A percentile compares a stretch with the other conserved stretches of the same genome.
Evolutionary conservation across 2,797 vertebrate species (phyloP).

Genomic region (Chiroxiphia lanceolata): DNA sequence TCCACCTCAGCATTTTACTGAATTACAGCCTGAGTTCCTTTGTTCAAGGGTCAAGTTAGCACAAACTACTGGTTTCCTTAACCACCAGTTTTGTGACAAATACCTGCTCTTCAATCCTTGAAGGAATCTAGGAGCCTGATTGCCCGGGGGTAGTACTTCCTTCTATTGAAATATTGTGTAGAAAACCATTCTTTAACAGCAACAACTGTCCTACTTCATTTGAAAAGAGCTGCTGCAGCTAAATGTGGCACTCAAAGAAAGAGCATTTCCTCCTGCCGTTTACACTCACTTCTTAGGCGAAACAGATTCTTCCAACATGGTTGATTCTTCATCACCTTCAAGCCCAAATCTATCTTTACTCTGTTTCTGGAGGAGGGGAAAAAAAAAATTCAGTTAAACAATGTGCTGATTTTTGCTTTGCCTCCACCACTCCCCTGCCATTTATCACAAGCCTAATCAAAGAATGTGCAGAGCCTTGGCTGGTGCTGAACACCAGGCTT

Average conservation of each 20-base stretch:
- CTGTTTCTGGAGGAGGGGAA: slow-evolving; percentile 85
- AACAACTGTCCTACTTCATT: neutral
- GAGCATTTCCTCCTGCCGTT: neutral
- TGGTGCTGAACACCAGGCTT: neutral
- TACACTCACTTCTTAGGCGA: slow-evolving; percentile 93
- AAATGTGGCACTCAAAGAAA: neutral
- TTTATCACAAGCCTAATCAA: neutral
- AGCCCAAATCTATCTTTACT: slow-evolving; percentile 98
- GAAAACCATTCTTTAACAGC: neutral
- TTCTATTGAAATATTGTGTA: neutral
- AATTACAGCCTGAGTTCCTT: neutral
- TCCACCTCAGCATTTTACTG: neutral
- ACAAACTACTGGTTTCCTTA: neutral
- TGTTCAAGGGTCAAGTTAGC: neutral
- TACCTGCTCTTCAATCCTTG: neutral
- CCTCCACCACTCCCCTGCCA: neutral
- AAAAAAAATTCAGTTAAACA: neutral
- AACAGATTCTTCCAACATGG: slow-evolving; percentile 97
- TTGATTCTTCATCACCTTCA: slow-evolving; percentile 97
- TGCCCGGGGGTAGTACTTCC: neutral
- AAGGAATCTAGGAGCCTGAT: neutral
- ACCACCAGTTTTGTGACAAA: neutral
- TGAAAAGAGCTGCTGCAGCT: neutral
- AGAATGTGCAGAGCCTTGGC: neutral
- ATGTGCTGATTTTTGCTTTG: neutral